Evolutionary conservation across 53 echinoderm and acorn worm species (phyloP), one percentile per base, ranked within the genome.

Genomic region (Patiria pectinifera): DNA sequence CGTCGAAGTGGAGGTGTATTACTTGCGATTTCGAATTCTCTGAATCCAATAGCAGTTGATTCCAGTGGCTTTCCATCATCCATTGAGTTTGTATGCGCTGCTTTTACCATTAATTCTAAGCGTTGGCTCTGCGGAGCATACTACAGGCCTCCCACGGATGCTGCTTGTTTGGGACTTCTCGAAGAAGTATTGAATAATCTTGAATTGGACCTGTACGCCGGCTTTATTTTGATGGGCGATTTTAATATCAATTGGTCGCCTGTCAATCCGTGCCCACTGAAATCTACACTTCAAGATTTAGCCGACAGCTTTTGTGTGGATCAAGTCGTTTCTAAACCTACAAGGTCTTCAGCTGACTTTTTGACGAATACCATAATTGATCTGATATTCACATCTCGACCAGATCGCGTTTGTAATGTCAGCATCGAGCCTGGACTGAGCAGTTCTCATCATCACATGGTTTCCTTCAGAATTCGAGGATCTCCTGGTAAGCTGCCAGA

Each of bases 161-260:
- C 6, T 59, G 21, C 48, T 44, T 61, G 89, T 78, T 21, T 89
- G 11, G 89, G 62, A 6, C 44, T 77, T 11, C 60, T 89, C 6
- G 89, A 78, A 22, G 89, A 89, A 8, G 62, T 59, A 44, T n/a
- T 89, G 16, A 89, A 89, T 21, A 89, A 49, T 9, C 89, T 89
- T 74, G 25, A 53, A 25, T 60, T 89, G 16, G 79, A 89, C 79
- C 15, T 22, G 18, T 89, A 89, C 14, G 58, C 79, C 14, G 89
- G 89, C 12, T 60, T 89, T 78, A 78, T 89, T 53, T 19, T 78
- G 58, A 35, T 89, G 79, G 89, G 89, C 35, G 89, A 89, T 78
- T 89, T 89, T 45, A 89, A 89, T 78, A 47, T 89, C 61, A 89
- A 89, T 61, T 89, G 77, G 77, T 35, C 35, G 35, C 35, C 35